A percentile compares a stretch with the other conserved stretches of the same genome.
Evolutionary conservation across 64 coral and sea anemone genomes (phyloP).

Genomic region (Montipora efflorescens): DNA sequence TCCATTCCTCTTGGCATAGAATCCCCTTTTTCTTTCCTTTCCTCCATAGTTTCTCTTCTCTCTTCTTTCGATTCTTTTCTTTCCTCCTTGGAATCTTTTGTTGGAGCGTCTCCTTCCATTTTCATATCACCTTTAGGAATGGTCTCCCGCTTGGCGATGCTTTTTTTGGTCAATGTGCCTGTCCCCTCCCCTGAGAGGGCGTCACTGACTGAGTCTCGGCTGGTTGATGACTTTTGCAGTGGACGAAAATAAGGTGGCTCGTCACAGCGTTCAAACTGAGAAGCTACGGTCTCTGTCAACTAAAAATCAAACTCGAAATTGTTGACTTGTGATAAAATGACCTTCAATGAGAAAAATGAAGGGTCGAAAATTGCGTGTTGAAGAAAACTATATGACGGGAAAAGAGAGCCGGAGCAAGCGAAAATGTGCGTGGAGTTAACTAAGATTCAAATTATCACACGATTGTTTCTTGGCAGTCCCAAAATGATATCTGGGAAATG

Average conservation of each 20-base stretch:
- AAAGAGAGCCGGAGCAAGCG: no score
- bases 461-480: no score
- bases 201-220: conserved; percentile 84
- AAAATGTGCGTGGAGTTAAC: no score
- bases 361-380: no score
- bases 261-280: conserved; percentile 99
- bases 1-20: conserved; percentile 25
- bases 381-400: no score
- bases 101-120: conserved; percentile 42
- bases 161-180: background rate
- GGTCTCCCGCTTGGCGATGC: background rate
- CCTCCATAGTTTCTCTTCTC: conserved; percentile 31
- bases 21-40: conserved; percentile 36
- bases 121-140: conserved; percentile 29
- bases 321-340: no score
- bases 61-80: conserved; percentile 54
- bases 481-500: no score
- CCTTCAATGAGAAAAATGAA: no score
- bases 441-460: no score
- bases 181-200: background rate
- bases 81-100: conserved; percentile 43
- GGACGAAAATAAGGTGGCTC: conserved; percentile 85
- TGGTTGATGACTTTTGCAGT: conserved; percentile 76
- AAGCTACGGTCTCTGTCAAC: conserved; percentile 96
- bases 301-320: conserved; percentile 15